Conservation (phyloP, 64 coral and sea anemone genomes). For the Pocillopora verrucosa region DNA sequence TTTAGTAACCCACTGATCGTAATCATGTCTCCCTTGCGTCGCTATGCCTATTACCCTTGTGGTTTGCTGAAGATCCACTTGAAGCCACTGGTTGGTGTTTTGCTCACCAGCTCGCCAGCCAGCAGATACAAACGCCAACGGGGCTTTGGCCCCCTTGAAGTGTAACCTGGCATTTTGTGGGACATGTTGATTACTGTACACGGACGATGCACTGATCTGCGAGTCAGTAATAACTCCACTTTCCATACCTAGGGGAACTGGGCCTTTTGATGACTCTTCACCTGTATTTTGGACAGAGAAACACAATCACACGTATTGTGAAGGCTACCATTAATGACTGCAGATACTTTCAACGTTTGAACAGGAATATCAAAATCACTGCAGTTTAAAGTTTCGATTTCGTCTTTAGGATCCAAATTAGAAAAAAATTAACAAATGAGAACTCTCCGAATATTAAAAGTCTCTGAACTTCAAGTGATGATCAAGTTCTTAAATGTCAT, state of each 20-base stretch:
- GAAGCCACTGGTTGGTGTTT: constrained; percentile 1
- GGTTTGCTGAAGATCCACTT: neutral
- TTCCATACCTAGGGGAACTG: neutral
- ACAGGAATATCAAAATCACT: too few relatives aligned
- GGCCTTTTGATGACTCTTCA: too few relatives aligned
- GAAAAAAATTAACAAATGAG: too few relatives aligned
- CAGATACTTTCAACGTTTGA: too few relatives aligned
- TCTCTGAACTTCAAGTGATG: too few relatives aligned
- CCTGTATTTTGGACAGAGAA: too few relatives aligned
- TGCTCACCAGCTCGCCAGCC: neutral
- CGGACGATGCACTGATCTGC: neutral
- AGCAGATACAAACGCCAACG: neutral
- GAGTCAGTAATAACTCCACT: neutral
- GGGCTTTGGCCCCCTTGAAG: neutral
- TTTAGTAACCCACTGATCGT: constrained; percentile 9
- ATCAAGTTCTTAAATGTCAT: too few relatives aligned
- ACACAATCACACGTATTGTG: too few relatives aligned
- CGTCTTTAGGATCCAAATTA: too few relatives aligned
- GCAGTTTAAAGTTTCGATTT: too few relatives aligned
- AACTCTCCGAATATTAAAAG: too few relatives aligned
- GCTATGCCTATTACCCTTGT: neutral
- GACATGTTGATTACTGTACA: neutral
- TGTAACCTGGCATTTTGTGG: neutral
- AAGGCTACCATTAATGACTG: too few relatives aligned
- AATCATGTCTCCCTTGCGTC: neutral